Percentiles rank a stretch among this genome's conserved stretches.
These are phyloP conservation scores for Caranx melampygus DNA, from an alignment of 2,113 vertebrate genomes.

Conservation along the genomic window DNA sequence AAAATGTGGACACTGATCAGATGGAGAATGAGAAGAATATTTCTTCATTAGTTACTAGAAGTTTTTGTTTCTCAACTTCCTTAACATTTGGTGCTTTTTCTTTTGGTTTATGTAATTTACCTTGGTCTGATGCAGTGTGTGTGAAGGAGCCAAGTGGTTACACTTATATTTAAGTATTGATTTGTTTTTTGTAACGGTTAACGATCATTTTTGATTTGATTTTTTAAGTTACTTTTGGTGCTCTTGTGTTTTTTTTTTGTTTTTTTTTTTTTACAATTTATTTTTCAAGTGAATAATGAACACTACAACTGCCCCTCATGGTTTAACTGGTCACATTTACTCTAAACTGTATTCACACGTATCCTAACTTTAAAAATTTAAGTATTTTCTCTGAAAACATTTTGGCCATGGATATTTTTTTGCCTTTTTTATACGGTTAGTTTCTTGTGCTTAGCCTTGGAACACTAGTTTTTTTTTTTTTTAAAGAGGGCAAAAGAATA, in stretches of 20 bases:
- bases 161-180: constrained; percentile 73
- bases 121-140: constrained; percentile 70
- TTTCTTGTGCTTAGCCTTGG: constrained; percentile 58
- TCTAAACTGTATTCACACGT: constrained; percentile 48
- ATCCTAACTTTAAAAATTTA: constrained; percentile 39
- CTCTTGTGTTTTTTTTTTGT: constrained; percentile 45
- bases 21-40: constrained; percentile 64
- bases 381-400: constrained; percentile 49
- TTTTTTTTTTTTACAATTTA: constrained; percentile 32
- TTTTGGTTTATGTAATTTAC: constrained; percentile 71
- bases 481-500: constrained; percentile 31
- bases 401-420: constrained; percentile 29
- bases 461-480: constrained; percentile 56
- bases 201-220: constrained; percentile 34
- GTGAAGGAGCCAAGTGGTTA: constrained; percentile 70
- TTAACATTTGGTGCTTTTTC: constrained; percentile 78
- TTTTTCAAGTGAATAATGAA: constrained; percentile 65
- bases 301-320: constrained; percentile 71
- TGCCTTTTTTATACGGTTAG: constrained; percentile 33
- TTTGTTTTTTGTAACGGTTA: constrained; percentile 53
- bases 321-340: constrained; percentile 47
- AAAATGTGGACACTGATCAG: constrained; percentile 43
- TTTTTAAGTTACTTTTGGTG: constrained; percentile 65
- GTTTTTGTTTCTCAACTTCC: constrained; percentile 66
- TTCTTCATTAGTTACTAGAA: constrained; percentile 67